phyloP scores from a whole-genome alignment of 2,888 invertebrate genomes.

The Melipona beecheii region DNA sequence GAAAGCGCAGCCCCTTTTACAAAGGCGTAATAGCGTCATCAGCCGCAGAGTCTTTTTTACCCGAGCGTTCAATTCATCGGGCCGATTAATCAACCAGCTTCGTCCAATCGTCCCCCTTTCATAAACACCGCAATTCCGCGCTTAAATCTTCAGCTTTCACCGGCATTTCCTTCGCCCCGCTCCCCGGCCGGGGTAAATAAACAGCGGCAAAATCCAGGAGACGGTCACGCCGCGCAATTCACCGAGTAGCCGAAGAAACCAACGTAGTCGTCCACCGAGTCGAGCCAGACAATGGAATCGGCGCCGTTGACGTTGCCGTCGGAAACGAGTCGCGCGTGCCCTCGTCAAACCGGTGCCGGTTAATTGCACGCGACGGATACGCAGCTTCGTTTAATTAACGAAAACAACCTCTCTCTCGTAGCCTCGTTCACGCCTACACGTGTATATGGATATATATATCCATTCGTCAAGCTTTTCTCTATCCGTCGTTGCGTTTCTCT shows the following conservation, averaged over 20 bases:
- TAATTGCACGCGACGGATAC: conserved; percentile 76
- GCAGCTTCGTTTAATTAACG: conserved; percentile 81
- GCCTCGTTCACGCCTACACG: neutral
- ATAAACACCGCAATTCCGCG: neutral
- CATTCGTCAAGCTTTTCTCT: conserved; percentile 37
- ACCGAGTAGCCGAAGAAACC: conserved; percentile 5
- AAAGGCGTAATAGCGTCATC: neutral
- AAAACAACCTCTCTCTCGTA: conserved; percentile 70
- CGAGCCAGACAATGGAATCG: conserved; percentile 1
- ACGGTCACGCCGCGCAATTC: neutral
- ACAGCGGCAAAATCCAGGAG: neutral
- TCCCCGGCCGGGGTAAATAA: neutral
- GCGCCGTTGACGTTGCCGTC: neutral
- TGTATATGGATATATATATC: conserved; percentile 15
- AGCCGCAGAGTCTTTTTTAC: neutral
- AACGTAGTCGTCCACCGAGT: neutral
- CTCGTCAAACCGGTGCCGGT: conserved; percentile 50
- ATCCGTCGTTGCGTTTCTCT: neutral
- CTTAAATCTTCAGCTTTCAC: neutral
- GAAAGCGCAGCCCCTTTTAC: too few species aligned
- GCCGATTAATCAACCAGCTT: neutral
- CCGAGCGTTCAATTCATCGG: neutral
- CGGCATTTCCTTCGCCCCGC: neutral
- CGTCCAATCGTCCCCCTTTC: neutral
- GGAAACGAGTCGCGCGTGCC: neutral